Conservation (phyloP, 2,113 vertebrate species). For the Esox niger region DNA sequence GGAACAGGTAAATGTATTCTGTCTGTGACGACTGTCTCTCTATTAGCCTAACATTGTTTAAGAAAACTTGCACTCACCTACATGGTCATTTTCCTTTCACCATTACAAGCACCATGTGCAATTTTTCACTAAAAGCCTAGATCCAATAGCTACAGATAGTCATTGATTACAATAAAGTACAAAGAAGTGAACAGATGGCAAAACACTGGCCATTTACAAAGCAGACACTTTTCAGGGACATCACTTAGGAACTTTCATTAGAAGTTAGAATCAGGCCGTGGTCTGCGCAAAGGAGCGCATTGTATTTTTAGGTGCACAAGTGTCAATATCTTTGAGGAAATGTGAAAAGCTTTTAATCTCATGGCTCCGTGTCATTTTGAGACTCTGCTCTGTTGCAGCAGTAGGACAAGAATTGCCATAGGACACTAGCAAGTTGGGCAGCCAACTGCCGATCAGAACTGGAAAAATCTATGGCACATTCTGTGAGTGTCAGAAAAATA, state of each 20-base stretch:
- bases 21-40: too few species aligned
- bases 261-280: slow-evolving; percentile 44
- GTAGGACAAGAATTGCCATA: slow-evolving; percentile 49
- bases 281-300: slow-evolving; percentile 16
- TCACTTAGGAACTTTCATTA: background rate
- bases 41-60: too few species aligned
- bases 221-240: background rate
- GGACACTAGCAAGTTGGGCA: slow-evolving; percentile 40
- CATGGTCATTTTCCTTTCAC: too few species aligned
- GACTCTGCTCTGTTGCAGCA: slow-evolving; percentile 59
- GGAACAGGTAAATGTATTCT: too few species aligned
- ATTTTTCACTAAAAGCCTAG: too few species aligned
- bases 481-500: background rate
- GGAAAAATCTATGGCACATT: slow-evolving; percentile 46
- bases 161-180: too few species aligned
- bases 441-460: slow-evolving; percentile 48
- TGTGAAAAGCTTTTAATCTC: slow-evolving; percentile 59
- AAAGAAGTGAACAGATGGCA: too few species aligned
- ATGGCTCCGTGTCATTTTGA: slow-evolving; percentile 33
- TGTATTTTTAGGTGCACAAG: slow-evolving; percentile 51
- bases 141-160: too few species aligned
- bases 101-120: too few species aligned
- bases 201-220: too few species aligned
- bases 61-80: too few species aligned
- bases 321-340: slow-evolving; percentile 46